Conservation (phyloP, 1,140 invertebrate species). For the Dufourea novaeangliae region DNA sequence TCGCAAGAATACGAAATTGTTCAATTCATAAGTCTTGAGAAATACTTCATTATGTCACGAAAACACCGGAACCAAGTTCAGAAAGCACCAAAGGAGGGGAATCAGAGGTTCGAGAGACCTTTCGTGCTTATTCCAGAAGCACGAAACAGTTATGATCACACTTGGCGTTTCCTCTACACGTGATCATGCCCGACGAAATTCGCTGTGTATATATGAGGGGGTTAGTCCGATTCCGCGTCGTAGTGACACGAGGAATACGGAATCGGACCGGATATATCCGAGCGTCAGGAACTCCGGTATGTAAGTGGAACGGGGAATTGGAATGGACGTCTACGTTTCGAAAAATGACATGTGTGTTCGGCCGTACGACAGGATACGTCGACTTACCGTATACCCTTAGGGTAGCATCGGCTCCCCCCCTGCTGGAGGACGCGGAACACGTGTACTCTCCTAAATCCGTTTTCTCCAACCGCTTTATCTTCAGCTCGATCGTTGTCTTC, state of each 20-base stretch:
- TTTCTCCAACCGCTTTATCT: constrained; percentile 84
- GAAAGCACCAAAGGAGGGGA: no score
- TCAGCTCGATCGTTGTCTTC: constrained; percentile 83
- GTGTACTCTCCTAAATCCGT: constrained; percentile 88
- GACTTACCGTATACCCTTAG: constrained; percentile 87
- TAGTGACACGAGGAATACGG: not conserved
- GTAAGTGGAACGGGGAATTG: not conserved
- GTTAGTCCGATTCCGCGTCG: no score
- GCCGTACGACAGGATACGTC: not conserved
- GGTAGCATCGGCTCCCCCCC: constrained; percentile 86
- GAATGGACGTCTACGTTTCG: not conserved
- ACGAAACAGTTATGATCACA: no score
- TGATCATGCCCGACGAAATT: no score
- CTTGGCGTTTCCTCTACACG: no score
- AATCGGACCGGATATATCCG: not conserved
- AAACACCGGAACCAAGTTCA: no score
- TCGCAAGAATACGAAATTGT: no score
- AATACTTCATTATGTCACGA: no score
- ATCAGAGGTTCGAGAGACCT: no score
- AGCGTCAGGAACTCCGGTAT: constrained; percentile 1
- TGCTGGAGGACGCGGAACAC: constrained; percentile 87
- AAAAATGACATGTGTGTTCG: constrained; percentile 25
- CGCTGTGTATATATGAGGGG: no score
- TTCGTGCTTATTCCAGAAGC: no score
- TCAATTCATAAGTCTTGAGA: no score